These are phyloP conservation scores for Tragulus kanchil DNA, from an alignment of 2,113 vertebrate genomes.

Conservation along the genomic window DNA sequence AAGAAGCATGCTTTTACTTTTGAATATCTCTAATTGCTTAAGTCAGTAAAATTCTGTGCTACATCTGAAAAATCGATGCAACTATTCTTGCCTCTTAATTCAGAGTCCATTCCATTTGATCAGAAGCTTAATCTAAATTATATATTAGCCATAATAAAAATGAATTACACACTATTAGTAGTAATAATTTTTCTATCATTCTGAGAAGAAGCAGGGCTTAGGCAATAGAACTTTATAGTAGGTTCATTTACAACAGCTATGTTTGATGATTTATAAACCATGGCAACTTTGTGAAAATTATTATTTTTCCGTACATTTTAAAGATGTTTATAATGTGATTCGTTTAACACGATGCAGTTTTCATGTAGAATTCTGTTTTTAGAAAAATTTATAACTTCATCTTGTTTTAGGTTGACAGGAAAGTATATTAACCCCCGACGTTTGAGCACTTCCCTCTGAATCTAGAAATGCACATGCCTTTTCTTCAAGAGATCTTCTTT, in stretches of 20 bases:
- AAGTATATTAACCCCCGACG: not conserved
- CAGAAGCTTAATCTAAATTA: not conserved
- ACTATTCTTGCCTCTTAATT: not conserved
- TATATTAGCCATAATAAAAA: not conserved
- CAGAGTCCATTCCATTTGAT: not conserved
- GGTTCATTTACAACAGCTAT: not conserved
- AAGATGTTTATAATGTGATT: not conserved
- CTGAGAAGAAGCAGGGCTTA: not conserved
- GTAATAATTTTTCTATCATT: not conserved
- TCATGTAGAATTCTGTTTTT: slow-evolving; percentile 49
- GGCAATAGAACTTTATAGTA: not conserved
- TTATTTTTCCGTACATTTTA: slow-evolving; percentile 3
- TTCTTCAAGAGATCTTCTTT: not conserved
- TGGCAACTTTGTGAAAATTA: not conserved
- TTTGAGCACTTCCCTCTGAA: not conserved
- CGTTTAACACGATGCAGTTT: not conserved
- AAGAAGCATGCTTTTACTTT: not conserved
- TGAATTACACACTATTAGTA: not conserved
- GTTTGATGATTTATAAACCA: slow-evolving; percentile 14
- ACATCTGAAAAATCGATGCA: not conserved
- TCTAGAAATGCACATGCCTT: not conserved
- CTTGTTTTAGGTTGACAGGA: not conserved
- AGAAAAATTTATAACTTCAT: not conserved
- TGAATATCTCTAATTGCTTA: not conserved
- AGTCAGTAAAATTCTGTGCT: not conserved